Base-by-base conservation (phyloP, 2,797 vertebrate species). In the Synaphobranchus kaupii region DNA sequence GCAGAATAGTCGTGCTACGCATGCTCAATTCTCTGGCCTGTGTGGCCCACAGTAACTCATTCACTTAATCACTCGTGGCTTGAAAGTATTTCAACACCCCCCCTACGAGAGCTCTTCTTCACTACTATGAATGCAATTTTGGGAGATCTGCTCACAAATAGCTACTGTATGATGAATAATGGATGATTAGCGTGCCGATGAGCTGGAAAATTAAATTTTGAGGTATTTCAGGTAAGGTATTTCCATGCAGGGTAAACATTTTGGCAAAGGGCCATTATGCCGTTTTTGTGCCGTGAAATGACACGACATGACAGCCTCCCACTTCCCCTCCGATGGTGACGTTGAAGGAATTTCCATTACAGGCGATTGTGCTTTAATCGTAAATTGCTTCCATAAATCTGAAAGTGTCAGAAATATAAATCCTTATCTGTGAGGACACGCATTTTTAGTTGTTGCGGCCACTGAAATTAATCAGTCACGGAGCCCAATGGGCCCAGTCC, bases 331-430 rank as follows among this genome's bases (percentile, higher is more conserved):
- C 31, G n/a, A 58, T 52, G 83, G 15, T 56, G n/a, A 83, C 25
- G 22, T 83, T 52, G n/a, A 52, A 84, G 54, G 56, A 44, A n/a
- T 39, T 60, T 25, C 28, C 52, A 60, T 58, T 66, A 17, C 4
- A 47, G 25, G 25, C 56, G 22, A 44, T 84, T 39, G 20, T 7
- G 34, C 31, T 47, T 48, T 84, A n/a, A 84, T 84, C 34, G 12
- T 84, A 63, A 66, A 84, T 84, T 47, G 31, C 83, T 54, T 66
- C 58, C 56, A 66, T 84, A 47, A 84, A 63, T 84, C 83, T 66
- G 34, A 84, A 60, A 22, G 31, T 66, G 56, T 54, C 34, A 63
- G 39, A 84, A 60, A 63, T 84, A 48, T 66, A 47, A 60, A 66
- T 66, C 56, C 22, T 44, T 34, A 84, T 84, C 58, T 60, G 17